Evolutionary conservation across 2,113 vertebrate species (phyloP), one percentile per base, ranked within the genome.

Genomic region (Oreochromis tanganicae): DNA sequence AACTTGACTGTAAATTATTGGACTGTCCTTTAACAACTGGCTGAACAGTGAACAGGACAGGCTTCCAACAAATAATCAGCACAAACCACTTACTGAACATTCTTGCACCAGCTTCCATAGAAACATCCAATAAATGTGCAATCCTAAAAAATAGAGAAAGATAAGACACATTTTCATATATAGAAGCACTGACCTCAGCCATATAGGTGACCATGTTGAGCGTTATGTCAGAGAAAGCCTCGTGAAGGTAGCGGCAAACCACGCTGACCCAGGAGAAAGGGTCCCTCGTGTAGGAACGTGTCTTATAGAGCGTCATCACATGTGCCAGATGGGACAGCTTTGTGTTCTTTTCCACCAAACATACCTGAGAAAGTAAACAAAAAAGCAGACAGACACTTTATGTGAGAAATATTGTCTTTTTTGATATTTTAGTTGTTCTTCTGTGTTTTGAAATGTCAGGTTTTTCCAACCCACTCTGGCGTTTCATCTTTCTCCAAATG

Each of bases 301-400:
- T 99, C 95, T 98, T 99, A 91, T 99, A 99, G 54, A 99, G 97
- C 12, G 98, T 99, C 98, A 99, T 99, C 36, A 99, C 99, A 19
- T 99, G 99, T 7, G 99, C 99, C 89, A 99, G 94, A 85, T 99
- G 99, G 43, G 98, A 98, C 5, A 99, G 95, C 90, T 99, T 99
- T 13, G 98, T 97, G 85, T 99, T 97, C 94, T 98, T 99, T 92
- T 99, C 99, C 94, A 97, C 97, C 92, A 99, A 93, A 95, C 99
- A 99, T 91, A 99, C 99, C 99, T 99, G 90, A 80, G 7, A 52
- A 46, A 57, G 2, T 54, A 32, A 9, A 38, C 63, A 38, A 79
- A 63, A 52, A 43, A 52, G 21, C 59, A 81, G 12, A 54, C 41
- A 38, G 19, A 52, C 27, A n/a, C 6, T 2, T 24, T 19, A 55